Evolutionary conservation across 1,140 invertebrate species (phyloP).

Genomic region (Apis mellifera): DNA sequence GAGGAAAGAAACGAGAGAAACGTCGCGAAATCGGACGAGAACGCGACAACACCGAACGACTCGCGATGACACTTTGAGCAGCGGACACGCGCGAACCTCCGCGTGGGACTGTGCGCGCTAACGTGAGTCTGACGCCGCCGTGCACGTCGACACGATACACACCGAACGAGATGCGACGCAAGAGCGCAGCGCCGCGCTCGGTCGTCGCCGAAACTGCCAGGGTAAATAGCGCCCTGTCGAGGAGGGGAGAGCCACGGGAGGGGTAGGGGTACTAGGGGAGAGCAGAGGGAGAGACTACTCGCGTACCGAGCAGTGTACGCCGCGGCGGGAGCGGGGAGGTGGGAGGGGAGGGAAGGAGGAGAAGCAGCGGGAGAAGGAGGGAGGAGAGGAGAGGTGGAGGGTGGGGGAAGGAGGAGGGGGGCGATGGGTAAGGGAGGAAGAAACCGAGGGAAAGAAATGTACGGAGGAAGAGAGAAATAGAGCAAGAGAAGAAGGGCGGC

Average conservation of each 20-base stretch:
- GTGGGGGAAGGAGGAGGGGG: background rate
- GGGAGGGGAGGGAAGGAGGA: background rate
- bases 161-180: constrained; percentile 55
- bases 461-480: constrained; percentile 31
- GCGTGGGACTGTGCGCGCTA: constrained; percentile 63
- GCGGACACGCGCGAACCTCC: constrained; percentile 60
- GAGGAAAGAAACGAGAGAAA: background rate
- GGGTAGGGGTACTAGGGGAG: background rate
- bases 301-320: constrained; percentile 16
- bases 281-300: background rate
- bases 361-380: no score
- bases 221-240: constrained; percentile 63
- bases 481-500: constrained; percentile 9
- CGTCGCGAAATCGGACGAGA: background rate
- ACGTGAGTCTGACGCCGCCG: constrained; percentile 44
- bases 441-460: constrained; percentile 17
- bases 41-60: background rate
- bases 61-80: constrained; percentile 34
- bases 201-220: constrained; percentile 61
- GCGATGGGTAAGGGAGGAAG: constrained; percentile 29
- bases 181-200: constrained; percentile 50
- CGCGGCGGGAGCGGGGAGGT: background rate
- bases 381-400: background rate
- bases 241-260: constrained; percentile 26
- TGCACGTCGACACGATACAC: constrained; percentile 40